A percentile compares a stretch with the other conserved stretches of the same genome.
These are phyloP conservation scores for Neodiprion pinetum DNA, from an alignment of 1,140 invertebrate genomes.

Conservation along the genomic window DNA sequence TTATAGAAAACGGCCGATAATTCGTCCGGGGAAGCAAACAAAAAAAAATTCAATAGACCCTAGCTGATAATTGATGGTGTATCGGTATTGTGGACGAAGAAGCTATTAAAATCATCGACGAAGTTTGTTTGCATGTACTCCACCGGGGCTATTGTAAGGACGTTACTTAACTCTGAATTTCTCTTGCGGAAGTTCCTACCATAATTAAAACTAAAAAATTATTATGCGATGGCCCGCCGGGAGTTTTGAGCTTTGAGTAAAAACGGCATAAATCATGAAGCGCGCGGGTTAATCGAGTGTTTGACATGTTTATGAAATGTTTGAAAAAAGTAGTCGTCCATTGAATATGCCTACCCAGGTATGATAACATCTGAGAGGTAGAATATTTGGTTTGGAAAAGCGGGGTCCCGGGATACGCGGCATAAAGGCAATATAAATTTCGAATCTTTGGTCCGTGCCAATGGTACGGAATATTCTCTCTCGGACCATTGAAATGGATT, in stretches of 20 bases:
- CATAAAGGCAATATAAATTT: slow-evolving; percentile 8
- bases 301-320: not conserved
- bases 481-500: not conserved
- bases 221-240: not conserved
- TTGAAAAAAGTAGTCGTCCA: not conserved
- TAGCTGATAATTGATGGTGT: slow-evolving; percentile 22
- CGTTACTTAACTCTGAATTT: not conserved
- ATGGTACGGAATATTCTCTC: slow-evolving; percentile 1
- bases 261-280: not conserved
- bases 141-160: not conserved
- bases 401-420: not conserved
- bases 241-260: not conserved
- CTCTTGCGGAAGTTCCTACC: not conserved
- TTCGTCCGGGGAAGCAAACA: not conserved
- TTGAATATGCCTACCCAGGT: too few relatives aligned
- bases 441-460: not conserved
- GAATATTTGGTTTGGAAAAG: too few relatives aligned
- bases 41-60: slow-evolving; percentile 11
- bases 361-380: too few relatives aligned
- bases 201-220: not conserved
- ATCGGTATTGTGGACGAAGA: slow-evolving; percentile 19
- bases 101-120: slow-evolving; percentile 23
- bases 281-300: not conserved
- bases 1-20: not conserved
- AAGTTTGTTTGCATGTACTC: not conserved